phyloP scores from a whole-genome alignment of 2,888 invertebrate species.

The Cactoblastis cactorum region DNA sequence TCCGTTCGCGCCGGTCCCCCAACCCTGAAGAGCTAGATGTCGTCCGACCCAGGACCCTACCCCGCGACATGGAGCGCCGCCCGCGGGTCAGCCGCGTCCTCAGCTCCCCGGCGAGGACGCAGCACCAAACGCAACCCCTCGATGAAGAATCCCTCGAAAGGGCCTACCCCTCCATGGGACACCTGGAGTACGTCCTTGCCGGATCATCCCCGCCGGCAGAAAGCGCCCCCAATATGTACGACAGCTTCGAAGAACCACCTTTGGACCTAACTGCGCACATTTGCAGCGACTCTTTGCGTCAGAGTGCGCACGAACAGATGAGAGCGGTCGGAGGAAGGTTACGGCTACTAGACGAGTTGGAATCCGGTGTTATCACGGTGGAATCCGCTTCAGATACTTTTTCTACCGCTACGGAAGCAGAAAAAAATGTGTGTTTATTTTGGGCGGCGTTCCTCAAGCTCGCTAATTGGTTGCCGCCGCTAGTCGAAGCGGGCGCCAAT shows the following conservation, averaged over 20 bases:
- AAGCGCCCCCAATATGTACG: slow-evolving; percentile 89
- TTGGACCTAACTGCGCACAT: slow-evolving; percentile 85
- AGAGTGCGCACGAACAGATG: slow-evolving; percentile 87
- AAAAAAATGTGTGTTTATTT: slow-evolving; percentile 85
- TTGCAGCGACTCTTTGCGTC: slow-evolving; percentile 85
- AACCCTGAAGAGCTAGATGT: slow-evolving; percentile 47
- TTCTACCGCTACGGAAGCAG: slow-evolving; percentile 80
- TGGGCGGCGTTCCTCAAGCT: slow-evolving; percentile 87
- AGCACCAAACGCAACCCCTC: slow-evolving; percentile 54
- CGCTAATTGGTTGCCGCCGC: slow-evolving; percentile 81
- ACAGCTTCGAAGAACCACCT: slow-evolving; percentile 87
- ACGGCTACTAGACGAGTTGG: slow-evolving; percentile 85
- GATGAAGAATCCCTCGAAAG: slow-evolving; percentile 80
- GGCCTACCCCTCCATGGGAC: slow-evolving; percentile 82
- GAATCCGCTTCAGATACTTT: slow-evolving; percentile 77
- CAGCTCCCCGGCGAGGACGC: slow-evolving; percentile 39
- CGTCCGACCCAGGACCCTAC: slow-evolving; percentile 34
- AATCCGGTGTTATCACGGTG: slow-evolving; percentile 81
- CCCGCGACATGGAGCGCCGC: slow-evolving; percentile 49
- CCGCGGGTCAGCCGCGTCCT: slow-evolving; percentile 48
- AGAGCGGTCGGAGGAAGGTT: slow-evolving; percentile 83
- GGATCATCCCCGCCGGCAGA: slow-evolving; percentile 90
- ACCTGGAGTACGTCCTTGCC: slow-evolving; percentile 88
- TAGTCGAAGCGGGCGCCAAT: slow-evolving; percentile 85
- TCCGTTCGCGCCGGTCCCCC: slow-evolving; percentile 53